Base-by-base conservation (phyloP, 2,113 vertebrate species). In the Scartelaos histophorus region DNA sequence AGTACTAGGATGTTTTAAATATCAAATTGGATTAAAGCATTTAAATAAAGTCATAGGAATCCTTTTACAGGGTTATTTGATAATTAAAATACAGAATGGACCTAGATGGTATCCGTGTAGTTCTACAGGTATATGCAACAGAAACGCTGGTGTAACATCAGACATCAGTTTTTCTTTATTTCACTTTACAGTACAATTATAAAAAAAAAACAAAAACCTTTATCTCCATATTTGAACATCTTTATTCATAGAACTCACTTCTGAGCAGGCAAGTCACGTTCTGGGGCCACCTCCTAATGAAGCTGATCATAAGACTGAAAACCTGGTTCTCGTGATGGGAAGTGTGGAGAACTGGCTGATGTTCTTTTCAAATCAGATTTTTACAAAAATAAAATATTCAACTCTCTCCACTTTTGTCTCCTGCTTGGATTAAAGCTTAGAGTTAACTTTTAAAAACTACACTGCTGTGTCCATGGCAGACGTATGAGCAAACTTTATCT, bases 371-470 rank as follows among this genome's bases (percentile, higher is more conserved):
- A 89, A 84, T 66, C 34, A 73, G 82, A 67, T 90, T 90, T 91
- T 89, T 90, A 89, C 84, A 80, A 80, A 87, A 90, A 90, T 89
- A 85, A 91, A 89, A 88, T 72, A 76, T 76, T 82, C 35, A 79
- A 70, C 83, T 83, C 85, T 86, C 76, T 86, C 80, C 65, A 79
- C 56, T 15, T 67, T 54, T 76, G 72, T 21, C 13, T 62, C 24
- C 74, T n/a, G 7, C 24, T 21, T 75, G 16, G 3, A 11, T 17
- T 51, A 51, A 51, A 51, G 16, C 13, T 13, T 13, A 13, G 0
- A 13, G 13, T 16, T 16, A 16, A 16, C 12, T 3, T 47, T 13
- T 47, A 13, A 47, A 16, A 47, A 47, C 46, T 47, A 47, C 51
- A 7, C 51, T n/a, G n/a, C 0, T 53, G 51, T n/a, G 1, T 19